Evolutionary conservation across 2,797 vertebrate species (phyloP).

Genomic region (Ambastaia sidthimunki): DNA sequence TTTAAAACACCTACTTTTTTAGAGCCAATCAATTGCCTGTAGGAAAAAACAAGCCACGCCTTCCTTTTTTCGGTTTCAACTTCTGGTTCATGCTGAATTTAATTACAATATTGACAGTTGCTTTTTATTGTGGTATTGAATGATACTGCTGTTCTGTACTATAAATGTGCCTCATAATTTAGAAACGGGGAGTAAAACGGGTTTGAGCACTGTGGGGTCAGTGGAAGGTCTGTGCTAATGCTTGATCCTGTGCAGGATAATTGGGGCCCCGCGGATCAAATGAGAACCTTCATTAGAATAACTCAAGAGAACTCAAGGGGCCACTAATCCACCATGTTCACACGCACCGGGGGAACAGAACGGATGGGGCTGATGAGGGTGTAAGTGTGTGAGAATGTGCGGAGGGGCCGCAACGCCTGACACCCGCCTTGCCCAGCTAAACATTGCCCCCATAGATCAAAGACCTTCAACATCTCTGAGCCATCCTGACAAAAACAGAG

Average conservation of each 20-base stretch:
- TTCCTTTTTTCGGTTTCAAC: too few relatives aligned
- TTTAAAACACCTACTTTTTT: too few relatives aligned
- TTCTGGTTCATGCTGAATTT: too few relatives aligned
- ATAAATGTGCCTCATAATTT: background rate
- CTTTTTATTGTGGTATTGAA: background rate
- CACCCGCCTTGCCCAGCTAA: constrained; percentile 69
- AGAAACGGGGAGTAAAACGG: constrained; percentile 9
- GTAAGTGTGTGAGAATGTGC: constrained; percentile 38
- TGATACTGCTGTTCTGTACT: background rate
- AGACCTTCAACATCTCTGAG: constrained; percentile 65
- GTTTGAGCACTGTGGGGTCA: constrained; percentile 53
- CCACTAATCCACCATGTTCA: constrained; percentile 77
- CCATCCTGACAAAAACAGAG: constrained; percentile 51
- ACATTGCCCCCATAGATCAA: constrained; percentile 80
- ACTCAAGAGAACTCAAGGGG: constrained; percentile 77
- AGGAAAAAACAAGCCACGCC: too few relatives aligned
- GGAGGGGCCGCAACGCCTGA: constrained; percentile 62
- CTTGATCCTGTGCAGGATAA: constrained; percentile 67
- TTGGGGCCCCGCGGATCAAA: constrained; percentile 81
- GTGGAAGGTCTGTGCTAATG: constrained; percentile 52
- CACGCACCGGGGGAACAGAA: constrained; percentile 62
- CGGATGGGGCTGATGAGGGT: constrained; percentile 64
- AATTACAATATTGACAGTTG: background rate
- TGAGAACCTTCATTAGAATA: constrained; percentile 76
- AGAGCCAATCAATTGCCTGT: too few relatives aligned